Evolutionary conservation across 1,140 invertebrate genomes (phyloP).

Genomic region (Drosophila subobscura): DNA sequence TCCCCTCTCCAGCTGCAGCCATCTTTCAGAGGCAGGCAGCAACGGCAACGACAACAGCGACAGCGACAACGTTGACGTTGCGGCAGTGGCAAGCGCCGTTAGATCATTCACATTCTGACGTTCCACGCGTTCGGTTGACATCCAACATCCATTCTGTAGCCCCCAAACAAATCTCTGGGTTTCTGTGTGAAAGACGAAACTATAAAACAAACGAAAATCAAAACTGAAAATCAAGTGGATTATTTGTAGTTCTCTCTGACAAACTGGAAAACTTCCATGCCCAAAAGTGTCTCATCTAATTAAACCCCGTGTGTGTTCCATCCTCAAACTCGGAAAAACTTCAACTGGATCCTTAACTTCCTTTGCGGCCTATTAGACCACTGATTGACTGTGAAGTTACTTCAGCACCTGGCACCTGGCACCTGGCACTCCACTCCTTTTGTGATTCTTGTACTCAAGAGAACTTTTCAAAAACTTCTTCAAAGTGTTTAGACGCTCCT

Average conservation of each 20-base stretch:
- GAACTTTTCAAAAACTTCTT: conserved; percentile 37
- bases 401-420: conserved; percentile 4
- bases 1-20: conserved; percentile 54
- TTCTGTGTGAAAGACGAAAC: not conserved
- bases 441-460: conserved; percentile 7
- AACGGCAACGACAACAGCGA: conserved; percentile 14
- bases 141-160: conserved; percentile 1
- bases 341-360: not conserved
- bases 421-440: conserved; percentile 21
- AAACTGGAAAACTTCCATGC: not conserved
- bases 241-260: not conserved
- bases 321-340: not conserved
- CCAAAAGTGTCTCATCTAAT: not conserved
- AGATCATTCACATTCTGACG: conserved; percentile 75
- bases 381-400: conserved; percentile 50
- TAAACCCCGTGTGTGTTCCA: conserved; percentile 1
- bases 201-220: too few species aligned
- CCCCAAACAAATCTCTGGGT: conserved; percentile 19
- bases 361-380: conserved; percentile 35
- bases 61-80: conserved; percentile 55
- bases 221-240: not conserved
- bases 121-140: conserved; percentile 72
- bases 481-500: conserved; percentile 53
- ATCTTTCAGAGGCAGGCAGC: conserved; percentile 32
- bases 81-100: conserved; percentile 51